Evolutionary conservation across 1,140 invertebrate genomes (phyloP).

Genomic region (Drosophila baimaii): DNA sequence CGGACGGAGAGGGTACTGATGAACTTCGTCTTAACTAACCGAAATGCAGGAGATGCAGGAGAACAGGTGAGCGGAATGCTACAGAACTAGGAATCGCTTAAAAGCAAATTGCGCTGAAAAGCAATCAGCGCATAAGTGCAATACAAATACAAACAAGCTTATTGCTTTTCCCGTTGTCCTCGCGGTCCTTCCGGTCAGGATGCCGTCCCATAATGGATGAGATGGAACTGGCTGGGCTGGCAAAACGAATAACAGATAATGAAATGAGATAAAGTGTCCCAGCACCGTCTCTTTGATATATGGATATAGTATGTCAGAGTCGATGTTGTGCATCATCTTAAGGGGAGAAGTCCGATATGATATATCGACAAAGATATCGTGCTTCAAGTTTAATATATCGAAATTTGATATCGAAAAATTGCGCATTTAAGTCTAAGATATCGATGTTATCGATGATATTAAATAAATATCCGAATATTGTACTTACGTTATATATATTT

Average conservation of each 20-base stretch:
- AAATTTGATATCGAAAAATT: too few species aligned
- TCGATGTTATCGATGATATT: too few species aligned
- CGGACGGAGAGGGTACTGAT: slow-evolving; percentile 17
- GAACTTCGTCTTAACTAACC: slow-evolving; percentile 59
- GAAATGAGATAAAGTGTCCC: slow-evolving; percentile 9
- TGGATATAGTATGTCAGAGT: background rate
- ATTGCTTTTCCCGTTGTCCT: slow-evolving; percentile 64
- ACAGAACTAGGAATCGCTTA: slow-evolving; percentile 52
- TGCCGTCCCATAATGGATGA: slow-evolving; percentile 15
- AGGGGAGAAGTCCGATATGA: too few species aligned
- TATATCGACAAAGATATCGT: too few species aligned
- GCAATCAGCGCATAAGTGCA: slow-evolving; percentile 72
- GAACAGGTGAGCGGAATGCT: slow-evolving; percentile 23
- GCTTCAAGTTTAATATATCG: too few species aligned
- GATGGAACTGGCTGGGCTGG: background rate
- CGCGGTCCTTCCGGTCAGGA: slow-evolving; percentile 45
- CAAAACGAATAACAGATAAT: slow-evolving; percentile 4
- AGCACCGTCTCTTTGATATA: slow-evolving; percentile 3
- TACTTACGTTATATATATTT: too few species aligned
- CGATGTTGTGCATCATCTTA: background rate
- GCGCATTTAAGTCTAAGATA: too few species aligned
- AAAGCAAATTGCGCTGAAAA: slow-evolving; percentile 72
- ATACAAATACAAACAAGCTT: slow-evolving; percentile 74
- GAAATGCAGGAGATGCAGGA: slow-evolving; percentile 21
- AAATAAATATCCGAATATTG: too few species aligned